Evolutionary conservation across 1,140 invertebrate genomes (phyloP).

Genomic region (Saxidomus purpurata): DNA sequence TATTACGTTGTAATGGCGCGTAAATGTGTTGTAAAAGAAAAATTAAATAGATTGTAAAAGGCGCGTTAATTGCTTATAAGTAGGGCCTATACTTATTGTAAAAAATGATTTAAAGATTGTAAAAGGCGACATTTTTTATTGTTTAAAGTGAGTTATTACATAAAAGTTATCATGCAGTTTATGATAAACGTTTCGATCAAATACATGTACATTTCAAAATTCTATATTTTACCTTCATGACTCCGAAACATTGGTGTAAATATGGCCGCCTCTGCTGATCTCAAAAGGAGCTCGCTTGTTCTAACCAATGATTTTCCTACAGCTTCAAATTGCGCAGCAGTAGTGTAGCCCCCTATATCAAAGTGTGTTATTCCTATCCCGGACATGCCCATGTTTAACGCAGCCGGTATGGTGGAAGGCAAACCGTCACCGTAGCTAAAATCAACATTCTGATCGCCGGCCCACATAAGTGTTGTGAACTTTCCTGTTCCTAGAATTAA

Average conservation of each 20-base stretch:
- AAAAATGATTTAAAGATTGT: too few species aligned
- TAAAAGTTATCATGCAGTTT: too few species aligned
- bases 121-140: too few species aligned
- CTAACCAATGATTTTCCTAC: constrained; percentile 70
- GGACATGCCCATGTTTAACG: constrained; percentile 82
- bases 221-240: constrained; percentile 85
- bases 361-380: constrained; percentile 86
- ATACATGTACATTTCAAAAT: too few species aligned
- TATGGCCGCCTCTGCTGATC: constrained; percentile 86
- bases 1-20: too few species aligned
- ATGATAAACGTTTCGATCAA: too few species aligned
- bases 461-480: constrained; percentile 84
- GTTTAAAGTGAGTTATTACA: too few species aligned
- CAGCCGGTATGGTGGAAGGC: constrained; percentile 82
- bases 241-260: constrained; percentile 86
- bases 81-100: too few species aligned
- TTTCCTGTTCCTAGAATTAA: constrained; percentile 75
- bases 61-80: too few species aligned
- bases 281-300: constrained; percentile 83
- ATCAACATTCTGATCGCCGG: constrained; percentile 87
- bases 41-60: too few species aligned
- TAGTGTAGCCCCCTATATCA: constrained; percentile 87
- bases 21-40: too few species aligned
- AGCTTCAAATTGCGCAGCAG: constrained; percentile 70
- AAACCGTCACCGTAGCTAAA: constrained; percentile 84